Conservation (phyloP, 2,113 vertebrate genomes). For the Serilophus lunatus region DNA sequence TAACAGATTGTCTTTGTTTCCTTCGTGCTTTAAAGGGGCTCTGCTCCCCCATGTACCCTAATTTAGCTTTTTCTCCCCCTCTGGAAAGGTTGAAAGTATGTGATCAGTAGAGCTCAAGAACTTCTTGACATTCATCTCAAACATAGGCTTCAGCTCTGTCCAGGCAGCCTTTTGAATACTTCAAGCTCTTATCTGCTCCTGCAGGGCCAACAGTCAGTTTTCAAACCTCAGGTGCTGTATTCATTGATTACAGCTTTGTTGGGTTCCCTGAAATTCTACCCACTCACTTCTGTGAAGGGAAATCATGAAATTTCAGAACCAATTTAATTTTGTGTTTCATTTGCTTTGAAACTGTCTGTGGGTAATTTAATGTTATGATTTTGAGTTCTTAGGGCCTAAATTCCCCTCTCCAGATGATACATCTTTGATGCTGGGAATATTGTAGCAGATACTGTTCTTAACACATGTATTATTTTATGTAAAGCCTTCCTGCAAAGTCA, state of each 20-base stretch:
- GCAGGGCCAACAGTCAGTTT: neutral
- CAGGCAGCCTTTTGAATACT: neutral
- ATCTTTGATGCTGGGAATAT: neutral
- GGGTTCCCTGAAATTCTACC: neutral
- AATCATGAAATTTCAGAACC: neutral
- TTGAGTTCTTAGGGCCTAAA: neutral
- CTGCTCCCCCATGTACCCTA: neutral
- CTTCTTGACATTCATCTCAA: neutral
- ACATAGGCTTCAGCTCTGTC: neutral
- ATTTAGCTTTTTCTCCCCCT: neutral
- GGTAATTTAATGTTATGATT: neutral
- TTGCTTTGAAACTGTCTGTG: neutral
- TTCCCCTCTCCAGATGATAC: neutral
- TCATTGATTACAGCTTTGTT: neutral
- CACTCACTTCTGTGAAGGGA: neutral
- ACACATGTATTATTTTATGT: neutral
- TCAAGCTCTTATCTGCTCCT: neutral
- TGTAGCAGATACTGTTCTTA: neutral
- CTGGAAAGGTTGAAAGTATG: neutral
- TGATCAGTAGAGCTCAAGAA: neutral
- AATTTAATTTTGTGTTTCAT: neutral
- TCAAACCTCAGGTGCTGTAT: neutral
- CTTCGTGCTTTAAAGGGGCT: neutral
- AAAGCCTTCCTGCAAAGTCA: neutral
- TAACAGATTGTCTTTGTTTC: neutral